Evolutionary conservation across 2,888 invertebrate species (phyloP).

Genomic region (Meliscaeva auricollis): DNA sequence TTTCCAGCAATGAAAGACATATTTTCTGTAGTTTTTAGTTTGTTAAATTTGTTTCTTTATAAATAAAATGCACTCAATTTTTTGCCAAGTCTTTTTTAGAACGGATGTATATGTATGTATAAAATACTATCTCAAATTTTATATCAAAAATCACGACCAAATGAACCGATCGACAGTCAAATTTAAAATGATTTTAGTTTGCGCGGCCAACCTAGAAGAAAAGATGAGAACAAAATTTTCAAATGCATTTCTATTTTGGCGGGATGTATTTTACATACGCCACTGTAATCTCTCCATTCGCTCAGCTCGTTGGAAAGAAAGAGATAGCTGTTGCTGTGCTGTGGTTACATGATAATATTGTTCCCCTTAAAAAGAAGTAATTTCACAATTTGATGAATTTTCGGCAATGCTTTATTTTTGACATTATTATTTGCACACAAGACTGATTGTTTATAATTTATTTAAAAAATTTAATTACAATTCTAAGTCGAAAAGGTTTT

Average conservation of each 20-base stretch:
- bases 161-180: slow-evolving; percentile 62
- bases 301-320: neutral
- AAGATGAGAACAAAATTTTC: neutral
- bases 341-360: neutral
- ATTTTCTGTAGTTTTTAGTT: slow-evolving; percentile 1
- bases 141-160: slow-evolving; percentile 32
- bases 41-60: slow-evolving; percentile 10
- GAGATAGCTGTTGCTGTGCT: slow-evolving; percentile 36
- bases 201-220: slow-evolving; percentile 3
- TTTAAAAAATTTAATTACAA: too few relatives aligned
- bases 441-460: too few relatives aligned
- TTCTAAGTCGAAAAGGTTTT: too few relatives aligned
- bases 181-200: slow-evolving; percentile 45
- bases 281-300: slow-evolving; percentile 47
- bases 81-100: neutral
- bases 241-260: slow-evolving; percentile 54
- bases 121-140: neutral
- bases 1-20: slow-evolving; percentile 81
- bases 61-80: slow-evolving; percentile 15
- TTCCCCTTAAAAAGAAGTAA: neutral
- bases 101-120: slow-evolving; percentile 2
- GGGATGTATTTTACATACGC: slow-evolving; percentile 42
- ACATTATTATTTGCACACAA: neutral
- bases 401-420: neutral
- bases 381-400: slow-evolving; percentile 31